Conservation (phyloP, 2,888 invertebrate species). For the Chydorus sphaericus region DNA sequence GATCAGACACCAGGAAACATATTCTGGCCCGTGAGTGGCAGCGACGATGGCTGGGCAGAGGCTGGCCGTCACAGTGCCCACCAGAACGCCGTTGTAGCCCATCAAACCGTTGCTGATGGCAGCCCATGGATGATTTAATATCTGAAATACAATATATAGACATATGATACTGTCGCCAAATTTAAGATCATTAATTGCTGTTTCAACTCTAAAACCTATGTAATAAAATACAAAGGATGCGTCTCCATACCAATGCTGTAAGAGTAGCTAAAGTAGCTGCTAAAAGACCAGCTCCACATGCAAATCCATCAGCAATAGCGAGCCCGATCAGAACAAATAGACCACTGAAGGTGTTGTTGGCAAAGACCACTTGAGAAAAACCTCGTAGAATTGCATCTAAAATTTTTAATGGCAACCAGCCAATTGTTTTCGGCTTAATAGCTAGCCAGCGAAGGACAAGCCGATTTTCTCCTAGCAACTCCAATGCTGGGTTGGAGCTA, state of each 20-base stretch:
- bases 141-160: no score
- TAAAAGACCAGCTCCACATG: slow-evolving; percentile 19
- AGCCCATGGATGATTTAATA: slow-evolving; percentile 14
- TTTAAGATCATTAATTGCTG: no score
- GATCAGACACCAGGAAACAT: slow-evolving; percentile 7
- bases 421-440: neutral
- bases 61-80: slow-evolving; percentile 23
- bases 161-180: no score
- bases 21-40: neutral
- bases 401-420: slow-evolving; percentile 1
- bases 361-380: slow-evolving; percentile 24
- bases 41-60: slow-evolving; percentile 22
- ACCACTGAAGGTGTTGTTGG: slow-evolving; percentile 33
- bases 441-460: neutral
- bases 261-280: slow-evolving; percentile 7
- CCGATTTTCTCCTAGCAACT: neutral
- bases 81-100: slow-evolving; percentile 24
- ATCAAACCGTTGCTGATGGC: slow-evolving; percentile 19
- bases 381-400: slow-evolving; percentile 6
- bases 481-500: no score
- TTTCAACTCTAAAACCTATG: no score
- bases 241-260: slow-evolving; percentile 4
- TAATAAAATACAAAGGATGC: no score
- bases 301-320: slow-evolving; percentile 22
- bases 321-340: slow-evolving; percentile 28